Base-by-base conservation (phyloP, 2,797 vertebrate genomes). In the Malurus splendens region DNA sequence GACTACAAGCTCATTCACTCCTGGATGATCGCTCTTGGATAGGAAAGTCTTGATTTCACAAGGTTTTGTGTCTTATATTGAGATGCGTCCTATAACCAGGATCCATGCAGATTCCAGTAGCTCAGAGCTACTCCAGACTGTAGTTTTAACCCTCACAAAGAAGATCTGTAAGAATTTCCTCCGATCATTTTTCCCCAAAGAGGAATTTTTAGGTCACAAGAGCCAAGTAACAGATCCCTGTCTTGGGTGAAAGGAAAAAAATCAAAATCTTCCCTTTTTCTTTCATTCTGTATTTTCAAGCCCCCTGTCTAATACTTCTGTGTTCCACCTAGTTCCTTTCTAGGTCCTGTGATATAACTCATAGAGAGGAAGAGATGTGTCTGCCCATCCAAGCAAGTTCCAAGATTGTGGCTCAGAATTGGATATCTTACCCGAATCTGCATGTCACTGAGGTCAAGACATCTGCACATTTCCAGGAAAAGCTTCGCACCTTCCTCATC, bases 391-490 rank as follows among this genome's bases (percentile, higher is more conserved):
- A 38, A 59, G 19, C 12, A 27, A 90, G 27, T 87, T 86, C 70
- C 62, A 47, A 62, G 48, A 44, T 8, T 83, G 70, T 10, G 14
- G 32, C 39, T 85, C 39, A 24, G 55, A 5, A 52, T 18, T 44
- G 25, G 66, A 5, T 74, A 81, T 66, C 96, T 97, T 96, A 99
- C 99, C 97, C 96, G 96, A 6, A 99, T 97, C 68, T 98, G 98
- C 90, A 96, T 95, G 19, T 97, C 93, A 25, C 92, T 94, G 13
- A 99, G 97, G 68, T 98, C 94, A 88, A 99, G 96, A 89, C 97
- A 96, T 85, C 76, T 97, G 96, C 98, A 99, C 98, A 99, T 99
- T 86, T 99, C 98, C 92, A 99, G 96, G 94, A 99, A 99, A 71
- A 97, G 97, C 5, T 97, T 98, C 71, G 97, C 96, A 2, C 97